Percentiles rank a stretch among this genome's conserved stretches.
These are phyloP conservation scores for Bergia sp. DNA, from an alignment of 92 coral and sea anemone species.

Conservation along the genomic window DNA sequence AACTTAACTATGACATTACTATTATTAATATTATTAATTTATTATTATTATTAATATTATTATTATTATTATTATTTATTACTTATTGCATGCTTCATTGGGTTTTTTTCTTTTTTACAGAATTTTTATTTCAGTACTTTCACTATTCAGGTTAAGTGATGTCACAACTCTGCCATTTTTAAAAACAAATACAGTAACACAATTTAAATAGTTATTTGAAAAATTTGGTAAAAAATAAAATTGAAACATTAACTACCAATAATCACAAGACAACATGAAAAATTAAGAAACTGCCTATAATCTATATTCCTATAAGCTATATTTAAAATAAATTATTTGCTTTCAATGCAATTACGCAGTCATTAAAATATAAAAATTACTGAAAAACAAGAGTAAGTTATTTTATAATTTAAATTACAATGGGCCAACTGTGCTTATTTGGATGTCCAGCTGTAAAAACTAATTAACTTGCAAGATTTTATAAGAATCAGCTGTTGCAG, in stretches of 20 bases:
- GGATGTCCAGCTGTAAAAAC: conserved; percentile 34
- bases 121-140: no score
- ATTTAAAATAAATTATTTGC: neutral
- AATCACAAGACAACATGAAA: neutral
- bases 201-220: no score
- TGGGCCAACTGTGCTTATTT: neutral
- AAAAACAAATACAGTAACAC: neutral
- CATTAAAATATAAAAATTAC: neutral
- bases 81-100: neutral
- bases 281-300: no score
- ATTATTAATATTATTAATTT: no score
- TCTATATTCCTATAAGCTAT: neutral
- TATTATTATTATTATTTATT: neutral
- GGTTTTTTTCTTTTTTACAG: no score
- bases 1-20: no score
- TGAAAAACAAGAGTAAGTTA: neutral
- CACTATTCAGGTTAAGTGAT: no score
- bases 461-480: neutral
- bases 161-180: neutral
- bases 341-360: neutral
- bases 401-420: neutral
- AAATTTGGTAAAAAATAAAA: no score
- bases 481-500: neutral
- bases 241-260: neutral
- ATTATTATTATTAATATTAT: no score